Evolutionary conservation across 1,140 invertebrate genomes (phyloP).

Genomic region (Periplaneta americana): DNA sequence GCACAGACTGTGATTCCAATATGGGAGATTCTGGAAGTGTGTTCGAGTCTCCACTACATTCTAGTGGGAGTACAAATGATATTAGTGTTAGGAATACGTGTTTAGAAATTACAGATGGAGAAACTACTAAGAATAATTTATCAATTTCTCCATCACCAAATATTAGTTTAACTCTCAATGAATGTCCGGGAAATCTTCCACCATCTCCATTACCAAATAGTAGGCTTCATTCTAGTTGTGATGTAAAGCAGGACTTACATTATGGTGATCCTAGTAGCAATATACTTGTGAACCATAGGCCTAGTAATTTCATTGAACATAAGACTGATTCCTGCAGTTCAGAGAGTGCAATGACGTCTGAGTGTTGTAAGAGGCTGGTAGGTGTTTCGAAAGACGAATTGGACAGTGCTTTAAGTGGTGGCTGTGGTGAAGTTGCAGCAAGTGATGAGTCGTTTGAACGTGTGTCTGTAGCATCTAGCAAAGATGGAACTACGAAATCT

Average conservation of each 20-base stretch:
- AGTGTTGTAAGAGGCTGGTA: not conserved
- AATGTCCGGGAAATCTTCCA: not conserved
- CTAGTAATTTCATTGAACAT: not conserved
- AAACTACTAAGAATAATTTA: not conserved
- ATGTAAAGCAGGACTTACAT: too few species aligned
- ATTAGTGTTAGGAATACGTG: not conserved
- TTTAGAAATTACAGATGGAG: not conserved
- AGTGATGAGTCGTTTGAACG: not conserved
- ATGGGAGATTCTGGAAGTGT: constrained; percentile 1
- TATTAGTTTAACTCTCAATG: not conserved
- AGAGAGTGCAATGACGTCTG: not conserved
- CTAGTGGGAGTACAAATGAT: not conserved
- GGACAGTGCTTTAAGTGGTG: not conserved
- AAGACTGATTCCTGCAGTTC: not conserved
- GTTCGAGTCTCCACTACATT: constrained; percentile 6
- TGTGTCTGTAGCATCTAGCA: not conserved
- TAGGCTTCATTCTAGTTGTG: not conserved
- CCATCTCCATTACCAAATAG: not conserved
- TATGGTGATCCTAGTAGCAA: not conserved
- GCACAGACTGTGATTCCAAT: constrained; percentile 35
- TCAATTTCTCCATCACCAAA: not conserved
- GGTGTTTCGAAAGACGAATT: not conserved
- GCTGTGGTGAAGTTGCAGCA: too few species aligned
- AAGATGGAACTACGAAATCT: not conserved
- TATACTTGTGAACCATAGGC: not conserved